phyloP scores from a whole-genome alignment of 2,797 vertebrate genomes.

The Xenopus petersii region DNA sequence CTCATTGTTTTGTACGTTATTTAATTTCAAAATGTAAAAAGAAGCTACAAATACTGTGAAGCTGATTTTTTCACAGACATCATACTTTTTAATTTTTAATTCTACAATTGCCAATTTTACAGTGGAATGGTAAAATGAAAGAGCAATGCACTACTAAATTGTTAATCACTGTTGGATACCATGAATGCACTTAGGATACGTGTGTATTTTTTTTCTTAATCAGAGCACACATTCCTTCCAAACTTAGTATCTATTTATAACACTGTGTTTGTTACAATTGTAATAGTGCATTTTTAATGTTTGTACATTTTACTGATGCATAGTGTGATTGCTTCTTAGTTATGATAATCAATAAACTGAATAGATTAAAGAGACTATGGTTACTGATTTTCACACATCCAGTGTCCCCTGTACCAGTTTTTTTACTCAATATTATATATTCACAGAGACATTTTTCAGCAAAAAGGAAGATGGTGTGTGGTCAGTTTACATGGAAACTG shows the following conservation, averaged over 20 bases:
- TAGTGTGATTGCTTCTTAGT: slow-evolving; percentile 67
- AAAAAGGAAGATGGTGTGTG: too few species aligned
- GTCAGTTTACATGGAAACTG: too few species aligned
- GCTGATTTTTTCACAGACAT: background rate
- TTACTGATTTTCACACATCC: background rate
- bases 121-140: slow-evolving; percentile 3
- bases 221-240: slow-evolving; percentile 27
- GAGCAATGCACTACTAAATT: slow-evolving; percentile 29
- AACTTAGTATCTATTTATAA: slow-evolving; percentile 54
- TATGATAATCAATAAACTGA: slow-evolving; percentile 56
- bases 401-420: too few species aligned
- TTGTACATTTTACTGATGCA: slow-evolving; percentile 76
- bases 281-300: slow-evolving; percentile 75
- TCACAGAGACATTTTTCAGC: too few species aligned
- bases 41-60: background rate
- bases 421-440: too few species aligned
- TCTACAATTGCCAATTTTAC: background rate
- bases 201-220: slow-evolving; percentile 5
- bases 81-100: background rate
- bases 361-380: slow-evolving; percentile 9
- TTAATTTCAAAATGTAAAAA: background rate
- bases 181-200: slow-evolving; percentile 38
- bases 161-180: slow-evolving; percentile 4
- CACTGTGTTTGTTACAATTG: slow-evolving; percentile 65
- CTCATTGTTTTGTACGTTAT: slow-evolving; percentile 22